Conservation (phyloP, 1,140 invertebrate species). For the Ericerus pela region DNA sequence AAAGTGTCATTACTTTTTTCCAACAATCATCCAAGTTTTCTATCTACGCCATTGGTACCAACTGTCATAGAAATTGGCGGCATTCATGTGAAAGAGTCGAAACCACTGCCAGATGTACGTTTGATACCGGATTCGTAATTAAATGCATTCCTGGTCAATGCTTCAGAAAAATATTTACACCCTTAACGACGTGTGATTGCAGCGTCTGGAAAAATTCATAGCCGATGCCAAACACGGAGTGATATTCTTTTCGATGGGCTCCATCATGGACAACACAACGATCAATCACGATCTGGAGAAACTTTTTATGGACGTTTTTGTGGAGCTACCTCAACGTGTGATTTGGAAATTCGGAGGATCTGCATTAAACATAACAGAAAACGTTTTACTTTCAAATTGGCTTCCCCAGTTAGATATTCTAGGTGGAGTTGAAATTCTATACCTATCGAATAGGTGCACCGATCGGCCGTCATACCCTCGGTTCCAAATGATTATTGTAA, state of each 20-base stretch:
- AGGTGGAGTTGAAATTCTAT: too few relatives aligned
- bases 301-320: conserved; percentile 43
- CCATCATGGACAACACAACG: conserved; percentile 28
- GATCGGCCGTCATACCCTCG: too few relatives aligned
- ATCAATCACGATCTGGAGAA: conserved; percentile 39
- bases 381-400: conserved; percentile 43
- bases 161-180: background rate
- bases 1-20: background rate
- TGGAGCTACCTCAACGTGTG: conserved; percentile 39
- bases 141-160: too few relatives aligned
- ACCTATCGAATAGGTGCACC: too few relatives aligned
- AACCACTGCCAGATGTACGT: conserved; percentile 25
- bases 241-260: conserved; percentile 52
- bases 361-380: conserved; percentile 32
- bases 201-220: conserved; percentile 42
- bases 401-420: conserved; percentile 44
- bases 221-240: conserved; percentile 41
- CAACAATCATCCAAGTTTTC: background rate
- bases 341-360: conserved; percentile 46
- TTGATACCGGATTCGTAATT: too few relatives aligned
- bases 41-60: conserved; percentile 23
- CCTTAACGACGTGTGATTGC: background rate
- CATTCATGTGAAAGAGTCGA: conserved; percentile 21
- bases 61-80: conserved; percentile 27
- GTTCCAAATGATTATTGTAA: too few relatives aligned